A percentile compares a stretch with the other conserved stretches of the same genome.
Evolutionary conservation across 2,797 vertebrate species (phyloP).

Genomic region (Enteromius mattozi): DNA sequence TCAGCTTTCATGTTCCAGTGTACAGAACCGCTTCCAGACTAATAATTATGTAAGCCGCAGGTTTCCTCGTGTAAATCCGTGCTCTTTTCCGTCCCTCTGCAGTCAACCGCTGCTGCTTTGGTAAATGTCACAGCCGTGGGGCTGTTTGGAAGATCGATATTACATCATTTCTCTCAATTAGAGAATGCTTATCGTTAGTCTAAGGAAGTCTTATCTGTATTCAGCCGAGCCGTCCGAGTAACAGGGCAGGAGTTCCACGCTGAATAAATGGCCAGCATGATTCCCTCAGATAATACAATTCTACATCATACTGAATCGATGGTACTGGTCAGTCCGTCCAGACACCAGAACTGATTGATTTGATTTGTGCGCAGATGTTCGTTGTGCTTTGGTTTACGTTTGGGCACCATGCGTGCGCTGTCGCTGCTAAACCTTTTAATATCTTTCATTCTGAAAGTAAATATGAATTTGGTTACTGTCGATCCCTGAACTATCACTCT

Average conservation of each 20-base stretch:
- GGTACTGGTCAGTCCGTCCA: background rate
- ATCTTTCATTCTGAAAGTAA: background rate
- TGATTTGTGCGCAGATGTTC: background rate
- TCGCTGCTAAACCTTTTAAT: background rate
- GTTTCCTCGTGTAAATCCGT: background rate
- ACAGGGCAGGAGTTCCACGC: constrained; percentile 32
- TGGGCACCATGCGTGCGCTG: background rate
- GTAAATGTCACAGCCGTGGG: constrained; percentile 74
- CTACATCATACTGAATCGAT: background rate
- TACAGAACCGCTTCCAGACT: background rate
- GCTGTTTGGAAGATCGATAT: constrained; percentile 72
- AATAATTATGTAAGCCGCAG: background rate
- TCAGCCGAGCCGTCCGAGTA: constrained; percentile 65
- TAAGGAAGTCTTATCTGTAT: constrained; percentile 72
- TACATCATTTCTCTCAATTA: constrained; percentile 77
- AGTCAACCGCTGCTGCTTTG: constrained; percentile 41
- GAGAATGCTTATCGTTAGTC: constrained; percentile 72
- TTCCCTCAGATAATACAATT: constrained; percentile 14
- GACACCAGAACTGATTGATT: background rate
- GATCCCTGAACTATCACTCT: background rate
- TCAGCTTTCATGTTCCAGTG: background rate
- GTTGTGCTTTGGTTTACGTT: background rate
- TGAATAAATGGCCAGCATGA: constrained; percentile 9
- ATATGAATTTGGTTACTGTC: constrained; percentile 15
- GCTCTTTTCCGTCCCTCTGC: background rate